Percentiles rank a stretch among this genome's conserved stretches.
Evolutionary conservation across 2,888 invertebrate species (phyloP).

Genomic region (Thymelicus acteon): DNA sequence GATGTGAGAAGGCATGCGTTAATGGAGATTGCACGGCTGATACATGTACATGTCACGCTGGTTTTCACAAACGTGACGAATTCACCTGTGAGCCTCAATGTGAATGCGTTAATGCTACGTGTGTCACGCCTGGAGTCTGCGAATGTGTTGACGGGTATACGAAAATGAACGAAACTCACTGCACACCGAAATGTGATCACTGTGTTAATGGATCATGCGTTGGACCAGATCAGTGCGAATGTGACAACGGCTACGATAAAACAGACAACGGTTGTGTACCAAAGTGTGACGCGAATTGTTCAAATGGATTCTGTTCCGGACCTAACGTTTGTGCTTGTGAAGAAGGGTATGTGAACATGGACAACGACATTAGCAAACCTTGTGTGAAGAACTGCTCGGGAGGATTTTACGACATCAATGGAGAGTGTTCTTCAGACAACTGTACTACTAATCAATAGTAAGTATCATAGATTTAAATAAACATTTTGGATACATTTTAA

Average conservation of each 20-base stretch:
- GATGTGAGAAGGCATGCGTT: constrained; percentile 45
- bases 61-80: constrained; percentile 48
- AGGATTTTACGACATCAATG: constrained; percentile 47
- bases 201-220: constrained; percentile 68
- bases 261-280: constrained; percentile 50
- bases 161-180: constrained; percentile 40
- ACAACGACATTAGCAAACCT: constrained; percentile 36
- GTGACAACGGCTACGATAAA: constrained; percentile 79
- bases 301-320: constrained; percentile 57
- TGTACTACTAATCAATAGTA: neutral
- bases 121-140: constrained; percentile 42
- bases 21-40: constrained; percentile 57
- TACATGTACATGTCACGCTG: constrained; percentile 56
- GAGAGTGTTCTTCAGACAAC: constrained; percentile 39
- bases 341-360: constrained; percentile 55
- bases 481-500: too few relatives aligned
- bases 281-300: constrained; percentile 52
- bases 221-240: constrained; percentile 85
- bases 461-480: neutral
- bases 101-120: constrained; percentile 43
- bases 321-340: constrained; percentile 77
- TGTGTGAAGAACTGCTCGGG: constrained; percentile 50
- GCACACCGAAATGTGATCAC: constrained; percentile 50
- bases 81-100: constrained; percentile 49
- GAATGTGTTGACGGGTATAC: constrained; percentile 43